Evolutionary conservation across 2,113 vertebrate species (phyloP).

Genomic region (Salvelinus sp.): DNA sequence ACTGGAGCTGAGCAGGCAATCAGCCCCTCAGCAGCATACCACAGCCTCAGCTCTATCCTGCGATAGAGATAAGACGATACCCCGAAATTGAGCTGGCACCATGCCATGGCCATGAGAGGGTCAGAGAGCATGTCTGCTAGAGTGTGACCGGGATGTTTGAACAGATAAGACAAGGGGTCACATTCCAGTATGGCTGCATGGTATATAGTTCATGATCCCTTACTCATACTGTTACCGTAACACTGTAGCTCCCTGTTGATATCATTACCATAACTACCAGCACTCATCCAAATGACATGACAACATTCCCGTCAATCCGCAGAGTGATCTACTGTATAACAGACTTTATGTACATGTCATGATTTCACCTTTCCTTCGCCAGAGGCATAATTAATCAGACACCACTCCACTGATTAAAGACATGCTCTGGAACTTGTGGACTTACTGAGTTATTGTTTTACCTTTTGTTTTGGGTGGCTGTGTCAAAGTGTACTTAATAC

Average conservation of each 20-base stretch:
- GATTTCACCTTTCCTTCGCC: no score
- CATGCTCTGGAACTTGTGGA: no score
- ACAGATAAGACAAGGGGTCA: neutral
- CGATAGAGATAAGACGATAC: neutral
- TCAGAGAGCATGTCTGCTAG: neutral
- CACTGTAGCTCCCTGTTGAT: neutral
- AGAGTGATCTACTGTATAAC: neutral
- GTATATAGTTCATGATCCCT: neutral
- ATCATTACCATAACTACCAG: neutral
- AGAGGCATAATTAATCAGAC: no score
- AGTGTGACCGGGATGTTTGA: neutral
- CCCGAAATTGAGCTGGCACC: neutral
- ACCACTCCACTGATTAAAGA: no score
- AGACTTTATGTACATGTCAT: no score
- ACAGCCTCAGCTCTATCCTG: neutral
- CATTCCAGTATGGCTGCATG: no score
- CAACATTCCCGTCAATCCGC: neutral
- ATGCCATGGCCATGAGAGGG: neutral
- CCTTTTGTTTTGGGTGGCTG: no score
- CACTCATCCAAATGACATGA: neutral
- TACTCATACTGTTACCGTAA: neutral
- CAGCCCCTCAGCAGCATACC: constrained; percentile 9
- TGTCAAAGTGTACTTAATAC: no score
- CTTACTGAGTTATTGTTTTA: no score
- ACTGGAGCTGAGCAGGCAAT: constrained; percentile 23